These are phyloP conservation scores for Allolobophora icterica DNA, from an alignment of 2,888 invertebrate species.

Conservation along the genomic window DNA sequence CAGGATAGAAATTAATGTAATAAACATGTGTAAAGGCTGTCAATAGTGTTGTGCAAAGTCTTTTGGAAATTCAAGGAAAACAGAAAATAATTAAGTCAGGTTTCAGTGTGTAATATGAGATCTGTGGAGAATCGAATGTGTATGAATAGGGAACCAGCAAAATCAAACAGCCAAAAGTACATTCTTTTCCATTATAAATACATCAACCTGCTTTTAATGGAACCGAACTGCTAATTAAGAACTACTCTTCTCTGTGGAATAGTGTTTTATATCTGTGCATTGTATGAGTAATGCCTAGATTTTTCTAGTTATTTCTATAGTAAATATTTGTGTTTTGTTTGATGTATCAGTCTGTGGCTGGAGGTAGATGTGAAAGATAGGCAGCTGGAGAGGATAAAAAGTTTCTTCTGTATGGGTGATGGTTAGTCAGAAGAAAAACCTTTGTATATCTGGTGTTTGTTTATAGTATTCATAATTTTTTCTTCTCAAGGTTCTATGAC, in stretches of 20 bases:
- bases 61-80: neutral
- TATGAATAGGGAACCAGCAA: neutral
- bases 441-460: neutral
- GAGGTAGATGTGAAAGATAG: neutral
- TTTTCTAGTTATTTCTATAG: neutral
- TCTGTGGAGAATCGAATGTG: neutral
- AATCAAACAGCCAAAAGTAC: too few relatives aligned
- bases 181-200: too few relatives aligned
- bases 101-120: neutral
- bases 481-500: neutral
- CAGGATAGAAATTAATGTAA: neutral
- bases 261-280: neutral
- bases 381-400: neutral
- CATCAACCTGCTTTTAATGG: neutral
- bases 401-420: neutral
- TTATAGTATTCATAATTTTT: neutral
- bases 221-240: neutral
- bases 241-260: neutral
- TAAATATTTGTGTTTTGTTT: neutral
- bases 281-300: neutral
- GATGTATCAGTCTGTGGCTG: neutral
- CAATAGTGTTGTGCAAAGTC: neutral
- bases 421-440: neutral
- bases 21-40: neutral
- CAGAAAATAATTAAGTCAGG: neutral